Percentiles rank a stretch among this genome's conserved stretches.
Conservation (phyloP, 2,888 invertebrate genomes). For the Trisateles emortualis region DNA sequence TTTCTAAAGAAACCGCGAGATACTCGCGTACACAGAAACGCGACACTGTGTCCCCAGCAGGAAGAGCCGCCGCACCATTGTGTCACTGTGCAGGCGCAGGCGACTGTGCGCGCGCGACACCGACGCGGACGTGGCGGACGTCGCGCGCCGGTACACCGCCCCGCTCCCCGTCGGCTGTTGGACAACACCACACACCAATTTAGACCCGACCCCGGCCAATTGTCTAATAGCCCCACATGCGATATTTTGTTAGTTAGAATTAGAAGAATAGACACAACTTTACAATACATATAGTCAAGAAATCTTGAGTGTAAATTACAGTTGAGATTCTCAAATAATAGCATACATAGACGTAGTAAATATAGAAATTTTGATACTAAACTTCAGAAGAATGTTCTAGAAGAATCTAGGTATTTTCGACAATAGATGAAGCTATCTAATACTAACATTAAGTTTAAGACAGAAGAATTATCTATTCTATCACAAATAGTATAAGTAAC, state of each 20-base stretch:
- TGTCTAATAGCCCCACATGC: slow-evolving; percentile 37
- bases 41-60: slow-evolving; percentile 40
- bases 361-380: background rate
- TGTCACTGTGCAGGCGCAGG: slow-evolving; percentile 67
- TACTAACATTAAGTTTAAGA: background rate
- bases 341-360: background rate
- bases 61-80: slow-evolving; percentile 55
- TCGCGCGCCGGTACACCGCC: slow-evolving; percentile 43
- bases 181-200: slow-evolving; percentile 50
- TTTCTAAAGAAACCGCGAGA: slow-evolving; percentile 17
- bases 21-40: slow-evolving; percentile 19
- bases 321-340: background rate
- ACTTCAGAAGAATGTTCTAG: background rate
- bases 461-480: background rate
- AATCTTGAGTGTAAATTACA: background rate
- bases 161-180: slow-evolving; percentile 51
- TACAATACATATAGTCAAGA: background rate
- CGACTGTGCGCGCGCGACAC: slow-evolving; percentile 54
- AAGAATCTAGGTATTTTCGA: background rate
- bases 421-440: background rate
- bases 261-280: background rate
- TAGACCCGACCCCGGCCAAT: slow-evolving; percentile 62
- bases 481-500: background rate
- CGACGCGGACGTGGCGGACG: slow-evolving; percentile 13
- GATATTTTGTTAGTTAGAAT: background rate